Evolutionary conservation across 2,113 vertebrate species (phyloP), one percentile per base, ranked within the genome.

Genomic region (zebrafish (Danio rerio)): DNA sequence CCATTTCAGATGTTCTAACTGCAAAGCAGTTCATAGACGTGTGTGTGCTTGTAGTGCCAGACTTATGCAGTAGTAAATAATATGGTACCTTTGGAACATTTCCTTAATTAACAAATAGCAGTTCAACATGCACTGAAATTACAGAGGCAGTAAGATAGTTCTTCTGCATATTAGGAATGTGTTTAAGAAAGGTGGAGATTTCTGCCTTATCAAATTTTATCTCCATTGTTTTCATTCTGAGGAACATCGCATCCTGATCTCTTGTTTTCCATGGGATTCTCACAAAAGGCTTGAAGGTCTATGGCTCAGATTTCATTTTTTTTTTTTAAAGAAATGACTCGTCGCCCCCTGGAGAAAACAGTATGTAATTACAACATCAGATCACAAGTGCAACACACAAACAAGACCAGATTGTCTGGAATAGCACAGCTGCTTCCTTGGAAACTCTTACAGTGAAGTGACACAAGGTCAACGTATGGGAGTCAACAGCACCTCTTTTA

Each of bases 241-340:
- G 49, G 50, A 53, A 66, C 49, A 31, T 18, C 6, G 6, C 84
- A 87, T 88, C 85, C 89, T 87, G 85, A 80, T 83, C 84, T n/a
- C 83, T 81, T 89, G 61, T 65, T 65, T 68, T 79, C 16, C 62
- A 55, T 79, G 77, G 49, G 77, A 79, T 55, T 79, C 31, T 68
- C 49, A 66, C 21, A 18, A 53, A 74, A 88, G 81, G 53, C 84
- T 78, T 91, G 6, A 78, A 78, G 15, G 61, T 21, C 40, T 21
- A 43, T 49, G 20, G 16, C 45, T 73, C 65, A 50, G 43, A 15
- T 59, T 73, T 9, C 45, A 61, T 12, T 31, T 81, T 12, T 12
- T 61, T 50, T 81, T 52, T 31, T 31, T 2, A 31, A 31, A 71
- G 53, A 70, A 53, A 66, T 66, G 49, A 53, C 47, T 74, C 16